phyloP scores from a whole-genome alignment of 2,888 invertebrate species.

The Temnothorax unifasciatus region DNA sequence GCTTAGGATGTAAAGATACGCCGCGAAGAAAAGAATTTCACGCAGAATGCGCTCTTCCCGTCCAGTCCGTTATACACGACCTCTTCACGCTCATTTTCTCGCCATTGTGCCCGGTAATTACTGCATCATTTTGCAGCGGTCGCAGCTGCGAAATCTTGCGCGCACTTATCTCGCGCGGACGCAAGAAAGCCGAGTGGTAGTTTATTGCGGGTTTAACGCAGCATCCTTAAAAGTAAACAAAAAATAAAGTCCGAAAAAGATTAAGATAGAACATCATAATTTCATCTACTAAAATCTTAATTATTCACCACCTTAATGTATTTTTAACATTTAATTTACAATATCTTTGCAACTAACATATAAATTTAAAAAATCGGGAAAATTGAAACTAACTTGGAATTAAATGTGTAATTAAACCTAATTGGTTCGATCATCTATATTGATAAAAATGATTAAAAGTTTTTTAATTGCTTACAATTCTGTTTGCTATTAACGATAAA shows the following conservation, averaged over 20 bases:
- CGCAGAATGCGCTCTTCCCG: slow-evolving; percentile 40
- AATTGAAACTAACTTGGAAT: neutral
- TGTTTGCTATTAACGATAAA: neutral
- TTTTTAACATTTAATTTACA: neutral
- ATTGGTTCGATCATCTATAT: neutral
- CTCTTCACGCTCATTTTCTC: slow-evolving; percentile 44
- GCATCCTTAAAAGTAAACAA: neutral
- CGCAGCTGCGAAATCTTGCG: slow-evolving; percentile 49
- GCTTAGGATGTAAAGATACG: slow-evolving; percentile 26
- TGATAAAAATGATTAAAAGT: neutral
- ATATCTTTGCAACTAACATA: neutral
- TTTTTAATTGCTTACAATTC: neutral
- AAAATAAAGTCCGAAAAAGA: slow-evolving; percentile 7
- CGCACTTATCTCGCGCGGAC: slow-evolving; percentile 28
- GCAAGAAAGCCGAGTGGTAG: slow-evolving; percentile 2
- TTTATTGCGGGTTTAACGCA: slow-evolving; percentile 8
- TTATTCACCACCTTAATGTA: neutral
- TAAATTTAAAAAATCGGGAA: neutral
- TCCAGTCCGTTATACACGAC: slow-evolving; percentile 30
- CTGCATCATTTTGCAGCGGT: slow-evolving; percentile 46
- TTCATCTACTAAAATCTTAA: neutral
- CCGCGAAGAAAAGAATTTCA: slow-evolving; percentile 29
- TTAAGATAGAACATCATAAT: neutral
- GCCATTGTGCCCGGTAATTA: slow-evolving; percentile 50
- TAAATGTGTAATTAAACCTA: neutral